Percentiles rank a stretch among this genome's conserved stretches.
Evolutionary conservation across 2,113 vertebrate species (phyloP).

Genomic region (Malurus cyaneus): DNA sequence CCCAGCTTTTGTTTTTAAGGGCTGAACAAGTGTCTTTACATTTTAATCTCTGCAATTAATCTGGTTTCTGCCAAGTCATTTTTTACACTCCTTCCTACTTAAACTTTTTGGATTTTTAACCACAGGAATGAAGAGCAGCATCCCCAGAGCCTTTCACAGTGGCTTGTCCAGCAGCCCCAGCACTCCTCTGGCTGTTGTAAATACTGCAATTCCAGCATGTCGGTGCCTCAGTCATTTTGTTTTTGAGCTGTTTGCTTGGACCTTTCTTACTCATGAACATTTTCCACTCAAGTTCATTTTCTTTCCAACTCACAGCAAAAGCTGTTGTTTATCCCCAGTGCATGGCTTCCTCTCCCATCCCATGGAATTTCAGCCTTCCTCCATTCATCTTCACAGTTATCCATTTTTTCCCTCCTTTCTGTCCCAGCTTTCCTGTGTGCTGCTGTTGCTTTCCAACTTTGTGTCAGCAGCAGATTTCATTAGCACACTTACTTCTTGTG

Average conservation of each 20-base stretch:
- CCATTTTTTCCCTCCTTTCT: not conserved
- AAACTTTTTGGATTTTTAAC: not conserved
- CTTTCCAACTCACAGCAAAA: not conserved
- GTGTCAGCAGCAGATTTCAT: constrained; percentile 50
- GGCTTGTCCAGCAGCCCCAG: not conserved
- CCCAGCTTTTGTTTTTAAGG: not conserved
- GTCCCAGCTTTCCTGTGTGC: constrained; percentile 6
- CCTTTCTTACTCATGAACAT: not conserved
- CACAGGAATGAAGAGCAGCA: accelerated
- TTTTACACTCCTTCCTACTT: not conserved
- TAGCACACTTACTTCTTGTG: not conserved
- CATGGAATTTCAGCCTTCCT: not conserved
- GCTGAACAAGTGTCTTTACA: not conserved
- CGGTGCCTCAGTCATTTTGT: not conserved
- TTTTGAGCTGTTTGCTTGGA: not conserved
- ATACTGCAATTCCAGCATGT: accelerated
- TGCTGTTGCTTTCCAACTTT: not conserved
- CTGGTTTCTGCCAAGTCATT: not conserved
- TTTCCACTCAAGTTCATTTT: not conserved
- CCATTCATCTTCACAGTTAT: not conserved
- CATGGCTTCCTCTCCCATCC: not conserved
- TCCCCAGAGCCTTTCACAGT: accelerated
- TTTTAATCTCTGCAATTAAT: not conserved
- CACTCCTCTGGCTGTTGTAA: not conserved
- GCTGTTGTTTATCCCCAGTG: not conserved